Conservation (phyloP, 2,113 vertebrate species). For the Rhegmatorhina hoffmannsi region DNA sequence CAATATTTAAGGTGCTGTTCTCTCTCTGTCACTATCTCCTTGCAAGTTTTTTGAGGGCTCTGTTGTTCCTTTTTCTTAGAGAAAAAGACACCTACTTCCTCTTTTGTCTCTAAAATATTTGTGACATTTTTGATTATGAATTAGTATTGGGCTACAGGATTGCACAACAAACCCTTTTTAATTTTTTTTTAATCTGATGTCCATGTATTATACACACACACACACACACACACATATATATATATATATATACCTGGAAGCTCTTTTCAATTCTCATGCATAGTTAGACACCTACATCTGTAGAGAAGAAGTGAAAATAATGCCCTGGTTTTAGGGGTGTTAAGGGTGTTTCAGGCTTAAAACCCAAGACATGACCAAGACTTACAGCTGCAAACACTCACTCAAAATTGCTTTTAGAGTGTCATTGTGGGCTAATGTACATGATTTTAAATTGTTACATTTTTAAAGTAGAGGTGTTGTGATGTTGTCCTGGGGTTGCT, state of each 20-base stretch:
- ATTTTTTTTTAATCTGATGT: background rate
- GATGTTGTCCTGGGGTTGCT: background rate
- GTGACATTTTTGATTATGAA: background rate
- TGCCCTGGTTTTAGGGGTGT: background rate
- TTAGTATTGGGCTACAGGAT: background rate
- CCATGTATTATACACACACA: background rate
- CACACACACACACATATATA: too few species aligned
- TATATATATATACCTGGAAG: background rate
- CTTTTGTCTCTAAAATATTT: background rate
- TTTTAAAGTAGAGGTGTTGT: background rate
- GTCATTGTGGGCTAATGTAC: background rate
- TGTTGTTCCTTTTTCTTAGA: background rate
- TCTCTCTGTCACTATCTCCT: background rate
- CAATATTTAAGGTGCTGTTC: background rate
- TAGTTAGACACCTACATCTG: background rate
- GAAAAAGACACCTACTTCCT: background rate
- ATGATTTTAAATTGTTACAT: background rate
- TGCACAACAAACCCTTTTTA: background rate
- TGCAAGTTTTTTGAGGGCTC: fast-evolving
- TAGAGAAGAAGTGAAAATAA: background rate
- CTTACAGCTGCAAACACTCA: background rate
- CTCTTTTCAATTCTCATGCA: background rate
- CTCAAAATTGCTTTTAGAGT: background rate
- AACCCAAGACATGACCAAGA: background rate
- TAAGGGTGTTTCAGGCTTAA: background rate